Evolutionary conservation across 2,113 vertebrate genomes (phyloP).

Genomic region (Burhinus oedicnemus): DNA sequence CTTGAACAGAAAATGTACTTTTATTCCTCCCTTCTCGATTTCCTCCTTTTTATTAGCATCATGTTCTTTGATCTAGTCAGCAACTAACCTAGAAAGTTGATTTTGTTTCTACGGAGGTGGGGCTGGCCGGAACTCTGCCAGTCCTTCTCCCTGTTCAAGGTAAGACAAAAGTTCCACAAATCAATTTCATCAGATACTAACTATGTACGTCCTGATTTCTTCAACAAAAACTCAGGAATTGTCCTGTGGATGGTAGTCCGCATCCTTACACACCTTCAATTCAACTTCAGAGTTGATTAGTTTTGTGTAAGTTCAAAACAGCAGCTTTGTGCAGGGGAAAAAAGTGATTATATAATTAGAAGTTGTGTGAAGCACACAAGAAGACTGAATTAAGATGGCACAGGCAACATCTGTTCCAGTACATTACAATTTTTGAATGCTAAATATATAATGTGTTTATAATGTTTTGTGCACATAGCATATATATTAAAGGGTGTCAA

Average conservation of each 20-base stretch:
- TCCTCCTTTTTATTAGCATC: not conserved
- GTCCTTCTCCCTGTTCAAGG: not conserved
- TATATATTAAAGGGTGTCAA: not conserved
- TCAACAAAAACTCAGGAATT: not conserved
- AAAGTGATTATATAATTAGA: not conserved
- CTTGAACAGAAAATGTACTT: not conserved
- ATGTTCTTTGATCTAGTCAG: not conserved
- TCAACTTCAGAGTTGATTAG: not conserved
- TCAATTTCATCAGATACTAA: not conserved
- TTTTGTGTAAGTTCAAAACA: not conserved
- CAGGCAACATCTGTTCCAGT: not conserved
- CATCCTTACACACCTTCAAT: not conserved
- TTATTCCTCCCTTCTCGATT: not conserved
- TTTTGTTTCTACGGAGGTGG: not conserved
- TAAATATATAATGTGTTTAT: not conserved
- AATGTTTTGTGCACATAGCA: not conserved
- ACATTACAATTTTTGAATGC: not conserved
- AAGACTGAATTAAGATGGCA: not conserved
- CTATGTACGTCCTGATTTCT: not conserved
- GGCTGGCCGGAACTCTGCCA: not conserved
- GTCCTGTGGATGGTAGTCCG: not conserved
- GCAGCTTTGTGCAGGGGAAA: not conserved
- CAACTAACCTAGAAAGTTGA: not conserved
- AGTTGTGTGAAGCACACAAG: not conserved
- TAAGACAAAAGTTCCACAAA: not conserved